Base-by-base conservation (phyloP, 2,888 invertebrate genomes). In the Pteria penguin region DNA sequence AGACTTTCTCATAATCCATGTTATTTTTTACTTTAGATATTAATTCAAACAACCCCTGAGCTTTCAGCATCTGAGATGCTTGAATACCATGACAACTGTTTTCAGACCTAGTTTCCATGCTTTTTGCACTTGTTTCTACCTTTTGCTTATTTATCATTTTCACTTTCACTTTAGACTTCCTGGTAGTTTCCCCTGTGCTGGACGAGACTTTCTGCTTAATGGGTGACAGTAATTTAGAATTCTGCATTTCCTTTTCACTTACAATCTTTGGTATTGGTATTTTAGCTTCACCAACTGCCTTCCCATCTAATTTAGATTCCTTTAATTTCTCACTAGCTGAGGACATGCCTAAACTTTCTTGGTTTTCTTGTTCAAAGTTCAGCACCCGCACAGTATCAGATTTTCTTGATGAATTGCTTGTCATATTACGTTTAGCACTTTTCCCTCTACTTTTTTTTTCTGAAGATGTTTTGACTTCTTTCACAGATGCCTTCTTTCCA, bases 1-100 rank as follows among this genome's bases (percentile, higher is more conserved):
- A 77, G 11, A 66, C 52, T 62, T 62, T 68, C 60, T 24, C 54
- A 5, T 60, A 54, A 31, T 72, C 61, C 72, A 67, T 75, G 26
- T 74, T 68, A 26, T 60, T 62, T 31, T 68, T 68, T 2, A 74
- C 57, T 62, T 68, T 74, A 22, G 68, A 52, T 26, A 74, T 74
- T 18, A 74, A 45, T 22, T 68, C 24, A 62, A 61, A 54, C 14
- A 71, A 24, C 70, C 57, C 57, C 24, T 52, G 14, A 24, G 57
- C 29, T 31, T n/a, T 57, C 52, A 31, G n/a, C 24, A n/a, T 22
- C 3, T 11, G 14, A 5, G 45, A 11, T 5, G 5, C 5, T 36
- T 36, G 5, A 11, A 11, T 14, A 14, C 14, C 5, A 36, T 36
- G 5, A 11, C 14, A 5, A 14, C 45, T 14, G 5, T 36, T 5